Base-by-base conservation (phyloP, 2,888 invertebrate genomes). In the Ophion obscuratus region DNA sequence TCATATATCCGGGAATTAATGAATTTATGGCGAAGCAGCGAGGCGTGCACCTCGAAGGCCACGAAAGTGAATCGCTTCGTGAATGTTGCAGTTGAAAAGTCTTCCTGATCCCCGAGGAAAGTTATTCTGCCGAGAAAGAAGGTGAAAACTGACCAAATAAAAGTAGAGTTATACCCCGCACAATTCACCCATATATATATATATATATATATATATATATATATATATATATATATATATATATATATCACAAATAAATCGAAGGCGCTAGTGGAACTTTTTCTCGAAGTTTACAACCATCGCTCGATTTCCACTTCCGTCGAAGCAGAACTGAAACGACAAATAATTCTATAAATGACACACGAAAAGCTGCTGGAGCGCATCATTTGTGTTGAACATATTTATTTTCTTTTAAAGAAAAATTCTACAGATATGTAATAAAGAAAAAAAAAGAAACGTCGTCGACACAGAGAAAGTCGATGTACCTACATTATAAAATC, bases 21-120 rank as follows among this genome's bases (percentile, higher is more conserved):
- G 53, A 79, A 79, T 44, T 75, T n/a, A 27, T 44, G 53, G 71
- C 57, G 67, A 81, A 71, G 44, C 71, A 59, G 75, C 70, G 78
- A 82, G 64, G 76, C 80, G 81, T 83, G 86, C 86, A 89, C 89
- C 91, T 87, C 89, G 92, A 93, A 93, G 93, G 92, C 92, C 92
- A 93, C 89, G 91, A 91, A 90, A 92, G 91, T 91, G 77, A 88
- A 91, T 89, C 89, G 87, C 68, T 80, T 79, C 61, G 53, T 57
- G 59, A 67, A 47, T 61, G 79, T 71, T 66, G 20, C 62, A 79
- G 70, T 62, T 57, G 61, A n/a, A 17, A 64, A 78, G 87, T 89
- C 91, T 93, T 93, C 92, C 92, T 91, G 87, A 90, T 92, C 91
- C 75, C 91, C 91, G 91, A 91, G 91, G 92, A 93, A 92, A 90